Evolutionary conservation across 2,113 vertebrate genomes (phyloP), one percentile per base, ranked within the genome.

Genomic region (Brienomyrus longianalis): DNA sequence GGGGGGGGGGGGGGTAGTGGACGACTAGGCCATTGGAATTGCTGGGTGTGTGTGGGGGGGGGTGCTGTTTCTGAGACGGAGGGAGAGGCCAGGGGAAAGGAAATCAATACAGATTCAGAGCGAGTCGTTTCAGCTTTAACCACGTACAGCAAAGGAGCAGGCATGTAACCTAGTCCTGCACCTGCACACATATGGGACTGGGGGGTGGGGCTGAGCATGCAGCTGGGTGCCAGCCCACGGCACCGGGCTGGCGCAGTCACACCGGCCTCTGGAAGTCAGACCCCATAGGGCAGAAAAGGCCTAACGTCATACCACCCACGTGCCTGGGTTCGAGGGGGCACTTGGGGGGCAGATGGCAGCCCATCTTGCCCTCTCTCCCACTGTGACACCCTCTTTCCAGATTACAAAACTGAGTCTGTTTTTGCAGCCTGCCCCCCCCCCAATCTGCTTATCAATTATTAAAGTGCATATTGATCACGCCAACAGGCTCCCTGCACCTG

Each of bases 371-470:
- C 39, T n/a, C 17, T 70, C 59, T 45, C 87, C 31, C 9, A 47
- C 56, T 62, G 83, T 50, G 45, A 27, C 59, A 48, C 59, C n/a
- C 59, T 70, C 39, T 70, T 43, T 48, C 23, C 83, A 48, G 43
- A n/a, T 51, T 85, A 48, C n/a, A 48, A 50, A 95, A 94, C 90
- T 92, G 92, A 92, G 91, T 93, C 94, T 94, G 93, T 93, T 93
- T 92, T 93, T 74, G 50, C 85, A 54, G 45, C 50, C 85, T 54
- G 19, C 50, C 92, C 47, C 93, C 35, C 35, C 92, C 62, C 94
- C 93, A 91, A 92, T 92, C 91, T 88, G 92, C 91, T 91, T 94
- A 96, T 96, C 94, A 95, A 96, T 96, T 96, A 96, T 96, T 96
- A 94, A 96, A 93, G 94, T 91, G 88, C 56, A 90, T 91, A 96